phyloP scores from a whole-genome alignment of 92 coral and sea anemone genomes.

The Palythoa caribaeorum region DNA sequence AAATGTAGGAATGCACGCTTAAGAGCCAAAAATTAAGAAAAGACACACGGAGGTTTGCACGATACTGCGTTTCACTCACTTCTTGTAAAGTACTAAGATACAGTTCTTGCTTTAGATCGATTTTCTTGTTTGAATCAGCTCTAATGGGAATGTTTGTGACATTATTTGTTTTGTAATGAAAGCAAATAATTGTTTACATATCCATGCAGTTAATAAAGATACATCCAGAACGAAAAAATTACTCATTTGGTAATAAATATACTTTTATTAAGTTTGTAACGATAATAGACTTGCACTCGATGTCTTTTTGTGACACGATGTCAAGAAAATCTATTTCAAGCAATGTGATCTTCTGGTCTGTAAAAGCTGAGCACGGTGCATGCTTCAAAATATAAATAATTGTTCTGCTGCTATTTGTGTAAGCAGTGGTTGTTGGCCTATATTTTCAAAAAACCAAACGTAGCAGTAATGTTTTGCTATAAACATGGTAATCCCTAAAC shows the following conservation, averaged over 20 bases:
- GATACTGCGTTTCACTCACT: background rate
- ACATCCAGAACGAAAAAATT: too few species aligned
- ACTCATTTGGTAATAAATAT: too few species aligned
- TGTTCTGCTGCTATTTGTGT: background rate
- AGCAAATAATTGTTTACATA: too few species aligned
- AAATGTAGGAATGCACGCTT: conserved; percentile 13
- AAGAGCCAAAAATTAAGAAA: background rate
- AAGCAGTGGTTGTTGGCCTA: background rate
- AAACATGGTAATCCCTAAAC: background rate
- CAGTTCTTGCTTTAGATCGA: background rate
- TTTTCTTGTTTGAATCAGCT: too few species aligned
- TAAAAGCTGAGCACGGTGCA: background rate
- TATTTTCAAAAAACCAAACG: background rate
- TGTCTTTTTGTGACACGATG: too few species aligned
- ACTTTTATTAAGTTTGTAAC: too few species aligned
- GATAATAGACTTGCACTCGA: too few species aligned
- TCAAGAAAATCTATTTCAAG: too few species aligned
- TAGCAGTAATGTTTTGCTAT: background rate
- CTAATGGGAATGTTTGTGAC: too few species aligned
- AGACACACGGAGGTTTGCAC: background rate
- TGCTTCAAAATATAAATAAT: background rate
- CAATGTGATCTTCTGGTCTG: background rate
- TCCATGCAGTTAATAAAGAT: too few species aligned
- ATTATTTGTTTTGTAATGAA: too few species aligned
- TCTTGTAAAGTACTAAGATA: background rate